A percentile compares a stretch with the other conserved stretches of the same genome.
phyloP scores from a whole-genome alignment of 2,888 invertebrate genomes.

The Silvanus unidentatus region DNA sequence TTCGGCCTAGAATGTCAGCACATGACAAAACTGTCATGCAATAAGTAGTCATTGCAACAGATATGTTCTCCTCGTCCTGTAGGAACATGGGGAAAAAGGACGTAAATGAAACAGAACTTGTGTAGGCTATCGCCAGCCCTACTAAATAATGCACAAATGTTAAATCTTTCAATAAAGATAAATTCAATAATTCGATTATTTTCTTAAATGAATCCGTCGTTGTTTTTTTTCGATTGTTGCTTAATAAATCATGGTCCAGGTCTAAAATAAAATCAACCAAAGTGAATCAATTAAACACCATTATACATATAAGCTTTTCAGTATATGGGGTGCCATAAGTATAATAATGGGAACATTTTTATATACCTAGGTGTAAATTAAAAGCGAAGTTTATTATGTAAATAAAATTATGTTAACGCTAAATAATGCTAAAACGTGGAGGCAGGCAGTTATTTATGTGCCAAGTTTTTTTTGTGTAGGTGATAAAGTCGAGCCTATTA shows the following conservation, averaged over 20 bases:
- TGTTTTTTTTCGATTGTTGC: too few species aligned
- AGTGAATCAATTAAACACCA: too few species aligned
- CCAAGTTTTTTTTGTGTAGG: neutral
- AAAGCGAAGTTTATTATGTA: too few species aligned
- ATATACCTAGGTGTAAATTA: too few species aligned
- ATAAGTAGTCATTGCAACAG: slow-evolving; percentile 53
- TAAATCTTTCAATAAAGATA: slow-evolving; percentile 57
- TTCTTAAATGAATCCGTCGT: slow-evolving; percentile 4
- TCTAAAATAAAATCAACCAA: neutral
- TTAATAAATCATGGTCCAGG: neutral
- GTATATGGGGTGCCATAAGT: too few species aligned
- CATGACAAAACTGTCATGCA: slow-evolving; percentile 67
- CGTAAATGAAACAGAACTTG: slow-evolving; percentile 64
- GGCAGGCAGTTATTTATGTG: slow-evolving; percentile 1
- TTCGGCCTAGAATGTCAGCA: slow-evolving; percentile 61
- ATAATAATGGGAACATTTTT: too few species aligned
- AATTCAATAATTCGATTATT: slow-evolving; percentile 53
- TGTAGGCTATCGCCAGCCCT: slow-evolving; percentile 61
- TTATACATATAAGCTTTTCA: too few species aligned
- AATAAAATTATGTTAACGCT: too few species aligned
- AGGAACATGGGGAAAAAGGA: slow-evolving; percentile 66
- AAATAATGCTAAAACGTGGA: neutral
- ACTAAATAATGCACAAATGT: slow-evolving; percentile 62
- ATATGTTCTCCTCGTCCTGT: slow-evolving; percentile 45
- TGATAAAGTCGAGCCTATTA: slow-evolving; percentile 1